Evolutionary conservation across 2,888 invertebrate genomes (phyloP), one percentile per base, ranked within the genome.

Genomic region (Schizotus pectinicornis): DNA sequence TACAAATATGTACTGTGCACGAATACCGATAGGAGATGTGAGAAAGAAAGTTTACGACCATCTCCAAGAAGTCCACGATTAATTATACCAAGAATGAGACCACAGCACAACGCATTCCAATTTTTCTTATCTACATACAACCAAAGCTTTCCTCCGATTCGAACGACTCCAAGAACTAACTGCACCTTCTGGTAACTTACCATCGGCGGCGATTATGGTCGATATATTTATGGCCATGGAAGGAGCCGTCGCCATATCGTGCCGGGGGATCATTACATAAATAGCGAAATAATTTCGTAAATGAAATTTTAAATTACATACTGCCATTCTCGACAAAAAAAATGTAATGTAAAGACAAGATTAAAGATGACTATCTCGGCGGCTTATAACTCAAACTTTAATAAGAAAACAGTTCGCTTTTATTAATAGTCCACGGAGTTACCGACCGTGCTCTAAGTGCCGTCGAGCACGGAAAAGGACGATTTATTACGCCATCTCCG

Each of bases 301-400:
- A 77, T 76, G 77, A 76, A 77, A 77, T 74, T 75, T 76, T 72
- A 77, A 77, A 78, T 77, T 76, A 74, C 67, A 71, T 70, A 72
- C 69, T 59, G 61, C 69, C 62, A 64, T 61, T 68, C 56, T 61
- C 46, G 48, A 42, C 63, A 64, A 69, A 74, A 74, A 72, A 72
- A 72, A 75, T 72, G 74, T 69, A 76, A 74, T 72, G 75, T 69
- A 75, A 75, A 76, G 76, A 77, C 76, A 75, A 78, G 77, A 79
- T 78, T 79, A 79, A 79, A 79, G 79, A 79, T 79, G 74, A 68
- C 77, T 79, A 79, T 79, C 79, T 63, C 68, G 68, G 74, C 61
- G 47, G 75, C 75, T 75, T 76, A 77, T 77, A 78, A 77, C 75
- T 75, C 74, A 76, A 77, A 79, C 71, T 79, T 77, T 79, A 79